phyloP scores from a whole-genome alignment of 2,888 invertebrate species.

The Xanthia icteritia region DNA sequence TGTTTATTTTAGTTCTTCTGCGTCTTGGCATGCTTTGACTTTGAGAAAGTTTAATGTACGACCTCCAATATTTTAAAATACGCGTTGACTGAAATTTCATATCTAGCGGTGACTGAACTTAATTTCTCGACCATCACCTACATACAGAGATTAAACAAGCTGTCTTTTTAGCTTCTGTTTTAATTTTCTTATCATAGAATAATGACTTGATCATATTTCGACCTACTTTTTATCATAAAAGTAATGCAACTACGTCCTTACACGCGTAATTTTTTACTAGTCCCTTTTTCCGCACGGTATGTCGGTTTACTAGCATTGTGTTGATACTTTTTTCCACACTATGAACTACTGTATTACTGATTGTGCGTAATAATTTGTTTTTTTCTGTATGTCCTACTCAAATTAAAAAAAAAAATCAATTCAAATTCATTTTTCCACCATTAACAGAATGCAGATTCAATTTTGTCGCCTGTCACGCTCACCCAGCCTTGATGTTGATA shows the following conservation, averaged over 20 bases:
- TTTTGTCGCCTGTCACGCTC: no score
- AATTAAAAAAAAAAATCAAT: no score
- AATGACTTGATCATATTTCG: slow-evolving; percentile 3
- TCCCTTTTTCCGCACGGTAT: no score
- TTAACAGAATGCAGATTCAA: no score
- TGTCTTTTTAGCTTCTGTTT: slow-evolving; percentile 6
- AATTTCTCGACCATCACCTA: background rate
- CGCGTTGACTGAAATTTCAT: background rate
- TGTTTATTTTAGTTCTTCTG: background rate
- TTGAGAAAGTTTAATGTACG: no score
- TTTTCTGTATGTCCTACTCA: no score
- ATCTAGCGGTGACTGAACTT: background rate
- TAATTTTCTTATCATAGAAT: slow-evolving; percentile 15
- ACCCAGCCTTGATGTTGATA: no score
- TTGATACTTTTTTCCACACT: no score
- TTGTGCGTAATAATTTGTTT: no score
- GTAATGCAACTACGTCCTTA: background rate
- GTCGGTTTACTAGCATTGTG: no score
- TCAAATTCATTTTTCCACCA: no score
- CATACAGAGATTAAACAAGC: background rate
- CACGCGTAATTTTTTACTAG: background rate
- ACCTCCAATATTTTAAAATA: background rate
- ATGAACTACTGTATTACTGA: no score
- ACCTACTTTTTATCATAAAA: slow-evolving; percentile 14
- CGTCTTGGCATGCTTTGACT: background rate